Conservation (phyloP, 2,797 vertebrate species). For the Muscicapa striata region DNA sequence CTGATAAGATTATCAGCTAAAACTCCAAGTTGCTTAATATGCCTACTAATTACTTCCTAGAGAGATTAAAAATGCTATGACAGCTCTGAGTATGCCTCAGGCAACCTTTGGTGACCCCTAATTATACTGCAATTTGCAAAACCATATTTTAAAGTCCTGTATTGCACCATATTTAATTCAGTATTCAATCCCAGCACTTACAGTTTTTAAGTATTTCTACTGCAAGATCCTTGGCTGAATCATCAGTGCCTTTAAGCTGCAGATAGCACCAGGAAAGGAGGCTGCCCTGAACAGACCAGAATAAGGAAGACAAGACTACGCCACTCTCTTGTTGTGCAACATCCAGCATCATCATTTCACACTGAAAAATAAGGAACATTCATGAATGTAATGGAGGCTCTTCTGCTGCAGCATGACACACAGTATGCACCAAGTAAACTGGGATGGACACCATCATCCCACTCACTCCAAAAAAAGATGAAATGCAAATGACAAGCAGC, state of each 20-base stretch:
- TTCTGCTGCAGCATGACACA: not conserved
- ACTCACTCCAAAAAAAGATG: not conserved
- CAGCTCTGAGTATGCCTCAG: not conserved
- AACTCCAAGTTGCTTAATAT: not conserved
- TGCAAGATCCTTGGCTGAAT: conserved; percentile 80
- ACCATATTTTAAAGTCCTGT: not conserved
- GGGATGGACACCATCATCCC: not conserved
- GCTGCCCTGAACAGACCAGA: conserved; percentile 97
- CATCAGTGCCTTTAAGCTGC: conserved; percentile 86
- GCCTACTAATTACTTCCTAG: not conserved
- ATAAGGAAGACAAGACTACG: conserved; percentile 87
- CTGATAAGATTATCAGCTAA: not conserved
- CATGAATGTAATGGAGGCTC: not conserved
- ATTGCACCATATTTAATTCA: not conserved
- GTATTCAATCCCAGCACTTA: conserved; percentile 73
- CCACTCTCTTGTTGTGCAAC: conserved; percentile 80
- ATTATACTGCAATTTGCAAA: not conserved
- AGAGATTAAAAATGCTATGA: not conserved
- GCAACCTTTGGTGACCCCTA: not conserved
- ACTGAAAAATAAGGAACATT: conserved; percentile 75
- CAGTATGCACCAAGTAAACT: not conserved
- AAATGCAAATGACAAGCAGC: not conserved
- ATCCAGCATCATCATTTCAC: conserved; percentile 88
- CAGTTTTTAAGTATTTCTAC: conserved; percentile 88
- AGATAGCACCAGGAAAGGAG: conserved; percentile 96